Base-by-base conservation (phyloP, 2,888 invertebrate species). In the Trissolcus japonicus region DNA sequence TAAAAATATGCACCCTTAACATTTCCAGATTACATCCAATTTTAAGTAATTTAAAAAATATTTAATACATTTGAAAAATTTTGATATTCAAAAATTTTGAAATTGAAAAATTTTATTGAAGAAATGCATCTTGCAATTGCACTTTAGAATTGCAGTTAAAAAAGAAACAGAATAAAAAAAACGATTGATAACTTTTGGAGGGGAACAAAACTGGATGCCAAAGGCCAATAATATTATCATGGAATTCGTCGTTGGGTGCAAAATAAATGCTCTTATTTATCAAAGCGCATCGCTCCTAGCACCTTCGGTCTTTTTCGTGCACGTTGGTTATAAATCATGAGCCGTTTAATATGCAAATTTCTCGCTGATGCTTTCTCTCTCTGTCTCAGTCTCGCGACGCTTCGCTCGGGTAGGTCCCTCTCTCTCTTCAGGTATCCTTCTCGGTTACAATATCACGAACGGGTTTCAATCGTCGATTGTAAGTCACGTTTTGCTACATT, bases 341-440 rank as follows among this genome's bases (percentile, higher is more conserved):
- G 86, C 87, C 88, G 86, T 88, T 88, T 88, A 88, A 88, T 88
- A 88, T 88, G 88, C 86, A 88, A 88, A 88, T 88, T 78, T 81
- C 67, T 62, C 81, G 74, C 83, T 73, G 7, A 50, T 65, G 71
- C 51, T 67, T 40, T 56, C 53, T 54, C 51, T 54, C 66, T 76
- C 69, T 41, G 53, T 13, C 48, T 46, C 29, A 17, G 41, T 41
- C 48, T 41, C 35, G 11, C 54, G 57, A 40, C 73, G 61, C 74
- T 46, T 48, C 2, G 46, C 0, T 46, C 46, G 0, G 11, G 1
- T 46, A 35, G 35, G 35, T 35, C 21, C 35, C 62, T 74, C 78
- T 74, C 61, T 43, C 51, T 53, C 56, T 7, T 35, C 35, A 35
- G 11, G 35, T 11, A 35, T 61, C 59, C 71, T 76, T 75, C 41